Evolutionary conservation across 30 jellyfish, hydroid and myxozoan genomes (phyloP), one percentile per base, ranked within the genome.

Genomic region (Nemopilema nomurai): DNA sequence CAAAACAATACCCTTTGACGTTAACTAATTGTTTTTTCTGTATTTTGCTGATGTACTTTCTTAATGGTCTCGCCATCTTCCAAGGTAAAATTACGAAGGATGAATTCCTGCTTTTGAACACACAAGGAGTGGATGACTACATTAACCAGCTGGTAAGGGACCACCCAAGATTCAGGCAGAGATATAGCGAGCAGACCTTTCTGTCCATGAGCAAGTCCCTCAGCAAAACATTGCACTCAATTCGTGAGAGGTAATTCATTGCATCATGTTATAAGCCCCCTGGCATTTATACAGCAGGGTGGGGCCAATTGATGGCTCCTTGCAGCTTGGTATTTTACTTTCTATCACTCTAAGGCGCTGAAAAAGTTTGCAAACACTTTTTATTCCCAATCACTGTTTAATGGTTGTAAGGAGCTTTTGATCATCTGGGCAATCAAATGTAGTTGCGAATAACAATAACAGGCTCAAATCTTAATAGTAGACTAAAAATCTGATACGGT

Each of bases 131-230:
- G 6, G 97, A 83, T 70, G 98, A 88, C 23, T 93, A 93, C 62
- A 71, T 93, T 28, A 88, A 88, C 41, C 29, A 70, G 18, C 53
- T 93, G 1, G 87, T 87, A 18, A 85, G 96, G 69, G 96, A 84
- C 30, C 98, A 93, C 78, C 98, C 98, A 21, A 87, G 93, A 22
- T 85, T 83, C 23, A 85, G 97, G 24, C 97, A 93, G 31, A 79
- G 98, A 24, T 88, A 41, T 81, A 83, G 96, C 67, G 97, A 93
- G 18, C 98, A 93, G 84, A 62, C 91, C 1, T 91, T 65, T 79
- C 76, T 93, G 27, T 84, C 98, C 18, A 86, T 93, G 97, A 77
- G 90, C 63, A 76, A 80, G 67, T 67, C 81, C 64, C 82, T 32
- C 25, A 77, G 89, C 84, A 52, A 8, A 23, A 49, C 78, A 8